Conservation (phyloP, 1,140 invertebrate species). For the Drosophila subpulchrella region DNA sequence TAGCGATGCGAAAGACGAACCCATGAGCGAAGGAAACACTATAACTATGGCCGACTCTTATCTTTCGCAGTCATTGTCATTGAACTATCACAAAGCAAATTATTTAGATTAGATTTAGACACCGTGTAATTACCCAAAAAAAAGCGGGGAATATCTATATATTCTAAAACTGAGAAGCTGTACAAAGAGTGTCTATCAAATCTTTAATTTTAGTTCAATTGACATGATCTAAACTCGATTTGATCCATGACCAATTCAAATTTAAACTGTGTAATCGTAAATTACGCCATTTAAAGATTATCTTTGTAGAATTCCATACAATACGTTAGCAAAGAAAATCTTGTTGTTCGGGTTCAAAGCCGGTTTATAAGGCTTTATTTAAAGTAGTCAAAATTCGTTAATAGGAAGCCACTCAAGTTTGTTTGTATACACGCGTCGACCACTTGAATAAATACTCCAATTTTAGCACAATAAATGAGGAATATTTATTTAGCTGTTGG, state of each 20-base stretch:
- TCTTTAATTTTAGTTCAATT: not conserved
- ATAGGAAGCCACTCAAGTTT: slow-evolving; percentile 36
- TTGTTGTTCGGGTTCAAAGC: slow-evolving; percentile 1
- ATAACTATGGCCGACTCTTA: slow-evolving; percentile 23
- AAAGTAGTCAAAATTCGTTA: slow-evolving; percentile 19
- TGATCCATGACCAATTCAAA: not conserved
- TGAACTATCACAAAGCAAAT: slow-evolving; percentile 39
- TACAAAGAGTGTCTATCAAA: not conserved
- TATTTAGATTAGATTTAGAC: slow-evolving; percentile 33
- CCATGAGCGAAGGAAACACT: not conserved
- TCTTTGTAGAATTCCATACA: not conserved
- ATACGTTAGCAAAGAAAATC: not conserved
- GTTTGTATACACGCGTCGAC: slow-evolving; percentile 1
- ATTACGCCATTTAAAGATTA: not conserved
- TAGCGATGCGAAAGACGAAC: slow-evolving; percentile 14
- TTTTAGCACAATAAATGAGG: slow-evolving; percentile 22
- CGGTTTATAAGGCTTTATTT: not conserved
- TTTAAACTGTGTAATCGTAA: slow-evolving; percentile 7
- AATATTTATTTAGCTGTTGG: slow-evolving; percentile 29
- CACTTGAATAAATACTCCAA: slow-evolving; percentile 37
- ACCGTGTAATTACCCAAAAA: slow-evolving; percentile 10
- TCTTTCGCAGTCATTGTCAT: slow-evolving; percentile 38
- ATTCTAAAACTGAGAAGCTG: not conserved
- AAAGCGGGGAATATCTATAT: not conserved
- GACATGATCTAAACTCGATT: not conserved